Conservation (phyloP, 1,140 invertebrate species). For the Adelges cooleyi region DNA sequence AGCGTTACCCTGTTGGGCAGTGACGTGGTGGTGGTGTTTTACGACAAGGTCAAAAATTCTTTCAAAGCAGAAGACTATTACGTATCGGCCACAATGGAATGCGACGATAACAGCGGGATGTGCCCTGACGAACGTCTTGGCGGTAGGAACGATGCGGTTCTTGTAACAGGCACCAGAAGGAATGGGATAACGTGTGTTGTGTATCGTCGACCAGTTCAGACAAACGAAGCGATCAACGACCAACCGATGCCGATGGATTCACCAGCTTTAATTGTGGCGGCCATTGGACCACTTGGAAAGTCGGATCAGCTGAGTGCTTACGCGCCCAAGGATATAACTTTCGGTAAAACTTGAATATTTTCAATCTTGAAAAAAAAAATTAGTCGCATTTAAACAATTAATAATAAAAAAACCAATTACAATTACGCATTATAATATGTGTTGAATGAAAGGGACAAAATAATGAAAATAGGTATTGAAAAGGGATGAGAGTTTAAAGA, state of each 20-base stretch:
- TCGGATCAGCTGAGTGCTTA: slow-evolving; percentile 73
- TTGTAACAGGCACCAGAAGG: slow-evolving; percentile 58
- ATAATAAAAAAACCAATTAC: no score
- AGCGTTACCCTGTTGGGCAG: slow-evolving; percentile 52
- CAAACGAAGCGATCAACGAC: slow-evolving; percentile 59
- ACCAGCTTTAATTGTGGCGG: slow-evolving; percentile 69
- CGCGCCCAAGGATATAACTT: slow-evolving; percentile 54
- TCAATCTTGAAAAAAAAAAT: no score
- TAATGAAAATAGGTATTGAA: no score
- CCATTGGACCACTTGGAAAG: slow-evolving; percentile 69
- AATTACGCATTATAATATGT: no score
- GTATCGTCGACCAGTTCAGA: slow-evolving; percentile 60
- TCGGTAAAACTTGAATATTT: no score
- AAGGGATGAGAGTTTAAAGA: no score
- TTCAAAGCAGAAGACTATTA: slow-evolving; percentile 76
- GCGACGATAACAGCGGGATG: slow-evolving; percentile 66
- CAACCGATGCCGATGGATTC: slow-evolving; percentile 51
- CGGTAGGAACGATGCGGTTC: slow-evolving; percentile 63
- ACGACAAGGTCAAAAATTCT: slow-evolving; percentile 52
- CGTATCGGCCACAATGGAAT: slow-evolving; percentile 68
- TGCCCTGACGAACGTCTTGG: slow-evolving; percentile 74
- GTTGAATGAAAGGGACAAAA: no score
- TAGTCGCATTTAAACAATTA: no score
- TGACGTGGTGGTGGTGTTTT: slow-evolving; percentile 74
- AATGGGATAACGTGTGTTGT: slow-evolving; percentile 72